Conservation (phyloP, 2,797 vertebrate genomes). For the Psittacula echo region DNA sequence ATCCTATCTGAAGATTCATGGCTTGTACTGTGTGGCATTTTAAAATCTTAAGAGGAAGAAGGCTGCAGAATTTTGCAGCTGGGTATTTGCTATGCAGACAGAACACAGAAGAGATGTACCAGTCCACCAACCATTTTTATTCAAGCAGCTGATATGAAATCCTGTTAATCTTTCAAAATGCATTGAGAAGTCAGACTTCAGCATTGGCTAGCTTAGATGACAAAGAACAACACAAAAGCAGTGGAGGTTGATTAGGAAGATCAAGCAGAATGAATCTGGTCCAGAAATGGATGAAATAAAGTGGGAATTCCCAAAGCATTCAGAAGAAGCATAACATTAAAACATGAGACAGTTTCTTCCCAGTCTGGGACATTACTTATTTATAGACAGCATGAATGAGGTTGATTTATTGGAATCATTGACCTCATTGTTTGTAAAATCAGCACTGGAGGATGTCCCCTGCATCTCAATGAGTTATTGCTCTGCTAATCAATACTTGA, state of each 20-base stretch:
- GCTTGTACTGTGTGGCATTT: background rate
- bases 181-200: background rate
- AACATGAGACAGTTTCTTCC: slow-evolving; percentile 27
- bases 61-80: background rate
- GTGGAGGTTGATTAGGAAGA: slow-evolving; percentile 51
- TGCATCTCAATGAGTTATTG: background rate
- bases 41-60: background rate
- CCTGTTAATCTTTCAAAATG: background rate
- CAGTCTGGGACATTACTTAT: slow-evolving; percentile 23
- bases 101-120: background rate
- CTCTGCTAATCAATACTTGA: slow-evolving; percentile 19
- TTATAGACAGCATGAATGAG: slow-evolving; percentile 50
- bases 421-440: slow-evolving; percentile 41
- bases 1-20: background rate
- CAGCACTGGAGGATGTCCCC: slow-evolving; percentile 27
- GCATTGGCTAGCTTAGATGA: background rate
- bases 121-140: background rate
- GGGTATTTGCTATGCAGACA: background rate
- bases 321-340: background rate
- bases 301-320: slow-evolving; percentile 31
- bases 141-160: background rate
- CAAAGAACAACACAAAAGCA: slow-evolving; percentile 14
- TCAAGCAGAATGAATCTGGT: slow-evolving; percentile 14
- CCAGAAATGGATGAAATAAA: slow-evolving; percentile 36
- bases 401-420: slow-evolving; percentile 21